A percentile compares a stretch with the other conserved stretches of the same genome.
Evolutionary conservation across 2,113 vertebrate species (phyloP).

Genomic region (Sylvilagus bachmani): DNA sequence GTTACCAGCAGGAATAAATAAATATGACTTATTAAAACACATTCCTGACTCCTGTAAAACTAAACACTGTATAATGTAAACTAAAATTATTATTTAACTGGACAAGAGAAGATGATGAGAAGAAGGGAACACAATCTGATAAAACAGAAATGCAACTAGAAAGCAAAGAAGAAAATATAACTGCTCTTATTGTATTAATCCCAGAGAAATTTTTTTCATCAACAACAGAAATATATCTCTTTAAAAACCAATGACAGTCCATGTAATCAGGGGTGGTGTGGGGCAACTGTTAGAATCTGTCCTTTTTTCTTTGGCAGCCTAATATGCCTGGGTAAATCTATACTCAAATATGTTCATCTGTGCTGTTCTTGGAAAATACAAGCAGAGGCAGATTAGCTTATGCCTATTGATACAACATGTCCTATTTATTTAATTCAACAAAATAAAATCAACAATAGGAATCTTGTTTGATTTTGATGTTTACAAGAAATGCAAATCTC

Average conservation of each 20-base stretch:
- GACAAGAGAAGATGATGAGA: background rate
- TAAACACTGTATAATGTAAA: background rate
- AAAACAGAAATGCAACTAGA: background rate
- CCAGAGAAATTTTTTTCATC: slow-evolving; percentile 30
- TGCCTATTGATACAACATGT: slow-evolving; percentile 40
- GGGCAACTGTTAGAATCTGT: slow-evolving; percentile 11
- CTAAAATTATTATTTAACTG: background rate
- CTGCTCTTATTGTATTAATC: background rate
- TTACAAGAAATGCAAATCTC: slow-evolving; percentile 61
- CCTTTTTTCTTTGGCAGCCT: slow-evolving; percentile 34
- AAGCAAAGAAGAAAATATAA: background rate
- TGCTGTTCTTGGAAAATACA: slow-evolving; percentile 43
- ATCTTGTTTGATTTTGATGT: slow-evolving; percentile 63
- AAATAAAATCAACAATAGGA: slow-evolving; percentile 71
- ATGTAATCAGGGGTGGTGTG: background rate
- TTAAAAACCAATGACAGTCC: slow-evolving; percentile 25
- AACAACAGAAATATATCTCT: background rate
- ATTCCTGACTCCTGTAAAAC: background rate
- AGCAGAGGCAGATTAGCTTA: slow-evolving; percentile 49
- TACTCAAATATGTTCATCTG: slow-evolving; percentile 59
- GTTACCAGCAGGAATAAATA: background rate
- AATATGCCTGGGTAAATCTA: background rate
- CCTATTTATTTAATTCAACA: slow-evolving; percentile 58
- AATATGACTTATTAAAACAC: slow-evolving; percentile 41
- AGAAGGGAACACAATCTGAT: background rate